Evolutionary conservation across 2,113 vertebrate genomes (phyloP).

Genomic region (Sander vitreus): DNA sequence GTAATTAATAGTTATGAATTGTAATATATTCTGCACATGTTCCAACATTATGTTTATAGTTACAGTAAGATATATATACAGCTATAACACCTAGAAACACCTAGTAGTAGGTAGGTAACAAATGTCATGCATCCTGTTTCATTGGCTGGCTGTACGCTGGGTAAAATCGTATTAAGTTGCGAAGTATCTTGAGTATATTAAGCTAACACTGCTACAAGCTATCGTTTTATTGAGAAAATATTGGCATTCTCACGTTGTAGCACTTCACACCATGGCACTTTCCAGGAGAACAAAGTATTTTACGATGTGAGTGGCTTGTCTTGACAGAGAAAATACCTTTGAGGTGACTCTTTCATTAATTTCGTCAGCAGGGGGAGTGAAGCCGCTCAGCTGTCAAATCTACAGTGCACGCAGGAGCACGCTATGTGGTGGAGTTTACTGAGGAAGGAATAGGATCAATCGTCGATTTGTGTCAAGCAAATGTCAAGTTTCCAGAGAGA

Average conservation of each 20-base stretch:
- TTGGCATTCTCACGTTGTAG: background rate
- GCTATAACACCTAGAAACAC: background rate
- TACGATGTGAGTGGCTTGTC: background rate
- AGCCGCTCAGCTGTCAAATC: slow-evolving; percentile 8
- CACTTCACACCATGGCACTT: background rate
- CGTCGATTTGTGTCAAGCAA: slow-evolving; percentile 17
- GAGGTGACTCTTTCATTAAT: background rate
- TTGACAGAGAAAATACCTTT: slow-evolving; percentile 1
- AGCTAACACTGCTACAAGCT: background rate
- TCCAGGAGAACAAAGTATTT: background rate
- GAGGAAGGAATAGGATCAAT: background rate
- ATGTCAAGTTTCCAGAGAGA: slow-evolving; percentile 81
- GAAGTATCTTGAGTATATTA: background rate
- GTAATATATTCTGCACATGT: background rate
- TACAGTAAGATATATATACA: accelerated
- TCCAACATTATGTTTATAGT: background rate
- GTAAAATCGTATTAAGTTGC: background rate
- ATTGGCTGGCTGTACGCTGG: background rate
- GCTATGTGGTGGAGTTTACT: background rate
- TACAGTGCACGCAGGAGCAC: background rate
- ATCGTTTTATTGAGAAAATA: too few relatives aligned
- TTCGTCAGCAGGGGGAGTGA: slow-evolving; percentile 38
- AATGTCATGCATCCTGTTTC: background rate
- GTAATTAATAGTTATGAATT: too few relatives aligned
- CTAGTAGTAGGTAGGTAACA: background rate